Conservation (phyloP, 2,888 invertebrate genomes). For the Rhagonycha lutea region DNA sequence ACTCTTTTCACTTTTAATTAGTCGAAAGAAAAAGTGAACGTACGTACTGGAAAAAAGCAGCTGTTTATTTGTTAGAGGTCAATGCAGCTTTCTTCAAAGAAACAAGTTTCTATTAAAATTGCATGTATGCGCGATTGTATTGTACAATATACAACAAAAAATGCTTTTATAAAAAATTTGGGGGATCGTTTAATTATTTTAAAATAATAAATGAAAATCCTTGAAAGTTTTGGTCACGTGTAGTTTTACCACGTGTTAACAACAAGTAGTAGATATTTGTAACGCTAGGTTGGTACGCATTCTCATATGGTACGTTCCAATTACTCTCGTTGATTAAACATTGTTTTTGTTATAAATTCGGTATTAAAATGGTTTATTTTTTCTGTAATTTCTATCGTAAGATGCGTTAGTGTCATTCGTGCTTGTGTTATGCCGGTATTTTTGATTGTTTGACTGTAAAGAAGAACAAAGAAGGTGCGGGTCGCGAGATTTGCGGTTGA, state of each 20-base stretch:
- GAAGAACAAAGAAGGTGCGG: constrained; percentile 25
- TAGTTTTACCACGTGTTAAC: constrained; percentile 32
- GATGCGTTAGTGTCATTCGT: neutral
- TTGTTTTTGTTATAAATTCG: neutral
- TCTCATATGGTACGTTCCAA: neutral
- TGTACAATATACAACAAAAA: too few relatives aligned
- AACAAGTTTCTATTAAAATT: too few relatives aligned
- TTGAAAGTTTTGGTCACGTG: constrained; percentile 4
- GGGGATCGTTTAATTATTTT: neutral
- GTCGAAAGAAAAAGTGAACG: too few relatives aligned
- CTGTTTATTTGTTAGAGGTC: too few relatives aligned
- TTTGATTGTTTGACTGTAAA: neutral
- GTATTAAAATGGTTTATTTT: neutral
- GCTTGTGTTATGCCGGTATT: neutral
- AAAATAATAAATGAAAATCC: neutral
- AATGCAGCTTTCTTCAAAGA: too few relatives aligned
- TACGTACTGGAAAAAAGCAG: too few relatives aligned
- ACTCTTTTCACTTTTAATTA: too few relatives aligned
- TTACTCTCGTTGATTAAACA: neutral
- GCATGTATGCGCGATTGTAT: too few relatives aligned
- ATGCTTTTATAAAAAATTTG: neutral
- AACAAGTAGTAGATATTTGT: constrained; percentile 34
- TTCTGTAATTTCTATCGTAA: neutral
- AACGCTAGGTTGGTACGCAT: constrained; percentile 21
- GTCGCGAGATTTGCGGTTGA: neutral